Evolutionary conservation across 2,888 invertebrate species (phyloP).

Genomic region (Cephus runcator): DNA sequence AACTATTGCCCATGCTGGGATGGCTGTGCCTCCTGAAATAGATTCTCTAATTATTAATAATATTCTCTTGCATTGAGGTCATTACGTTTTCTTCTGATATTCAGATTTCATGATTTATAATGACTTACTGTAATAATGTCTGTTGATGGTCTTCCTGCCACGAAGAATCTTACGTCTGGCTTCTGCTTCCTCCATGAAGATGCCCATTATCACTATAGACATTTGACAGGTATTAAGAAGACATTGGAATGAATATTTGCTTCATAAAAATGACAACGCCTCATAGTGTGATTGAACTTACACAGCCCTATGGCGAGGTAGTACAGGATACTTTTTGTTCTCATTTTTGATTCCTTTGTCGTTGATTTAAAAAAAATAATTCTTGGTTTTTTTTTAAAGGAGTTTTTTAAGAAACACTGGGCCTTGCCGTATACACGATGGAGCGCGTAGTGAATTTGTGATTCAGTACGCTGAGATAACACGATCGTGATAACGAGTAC

Average conservation of each 20-base stretch:
- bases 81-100: constrained; percentile 6
- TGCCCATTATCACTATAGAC: constrained; percentile 74
- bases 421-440: constrained; percentile 6
- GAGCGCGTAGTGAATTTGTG: constrained; percentile 34
- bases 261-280: not conserved
- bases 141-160: constrained; percentile 81
- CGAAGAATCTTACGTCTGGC: constrained; percentile 82
- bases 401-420: not conserved
- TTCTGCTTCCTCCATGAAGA: constrained; percentile 78
- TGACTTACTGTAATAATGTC: constrained; percentile 82
- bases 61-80: not conserved
- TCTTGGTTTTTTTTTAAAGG: not conserved
- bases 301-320: constrained; percentile 53
- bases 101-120: constrained; percentile 8
- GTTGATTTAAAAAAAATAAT: not conserved
- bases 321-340: constrained; percentile 44
- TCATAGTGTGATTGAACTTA: constrained; percentile 39
- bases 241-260: not conserved
- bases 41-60: constrained; percentile 3
- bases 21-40: constrained; percentile 73
- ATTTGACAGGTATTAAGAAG: not conserved
- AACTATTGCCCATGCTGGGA: constrained; percentile 84
- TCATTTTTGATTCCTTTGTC: constrained; percentile 32
- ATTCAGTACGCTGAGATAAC: constrained; percentile 54
- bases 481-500: constrained; percentile 41